These are phyloP conservation scores for Tragelaphus eurycerus DNA, from an alignment of 2,797 vertebrate genomes.

Conservation along the genomic window DNA sequence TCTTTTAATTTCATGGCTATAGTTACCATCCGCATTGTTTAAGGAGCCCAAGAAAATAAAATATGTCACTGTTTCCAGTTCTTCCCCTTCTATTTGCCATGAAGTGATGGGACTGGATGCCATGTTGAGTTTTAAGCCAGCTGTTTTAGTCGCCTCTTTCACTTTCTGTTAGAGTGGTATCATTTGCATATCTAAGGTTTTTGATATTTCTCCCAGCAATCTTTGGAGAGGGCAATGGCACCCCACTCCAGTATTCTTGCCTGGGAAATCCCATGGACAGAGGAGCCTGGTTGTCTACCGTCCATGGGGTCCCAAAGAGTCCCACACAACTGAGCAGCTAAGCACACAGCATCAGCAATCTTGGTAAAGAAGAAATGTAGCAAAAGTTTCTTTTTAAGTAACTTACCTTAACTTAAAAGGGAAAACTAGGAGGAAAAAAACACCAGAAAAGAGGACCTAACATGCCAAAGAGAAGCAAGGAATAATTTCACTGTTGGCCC, in stretches of 20 bases:
- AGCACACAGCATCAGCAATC: neutral
- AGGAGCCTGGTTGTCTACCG: neutral
- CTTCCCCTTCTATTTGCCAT: neutral
- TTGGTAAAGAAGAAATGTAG: neutral
- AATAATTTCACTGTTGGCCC: neutral
- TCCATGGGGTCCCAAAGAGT: accelerated
- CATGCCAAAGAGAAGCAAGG: neutral
- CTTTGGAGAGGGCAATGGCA: neutral
- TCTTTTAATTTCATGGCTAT: neutral
- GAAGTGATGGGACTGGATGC: neutral
- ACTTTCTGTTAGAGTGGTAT: neutral
- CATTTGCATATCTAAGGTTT: neutral
- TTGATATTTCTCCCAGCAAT: neutral
- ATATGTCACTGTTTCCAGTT: neutral
- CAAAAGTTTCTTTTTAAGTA: neutral
- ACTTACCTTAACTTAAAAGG: neutral
- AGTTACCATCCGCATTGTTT: neutral
- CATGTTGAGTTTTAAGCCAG: neutral
- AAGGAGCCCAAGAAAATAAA: neutral
- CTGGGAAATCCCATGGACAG: neutral
- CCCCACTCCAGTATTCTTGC: neutral
- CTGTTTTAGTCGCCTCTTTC: neutral
- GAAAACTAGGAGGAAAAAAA: neutral
- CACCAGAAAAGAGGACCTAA: neutral
- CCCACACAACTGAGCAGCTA: accelerated